These are phyloP conservation scores for Acanthosepion pharaonis DNA, from an alignment of 2,888 invertebrate species.

Conservation along the genomic window DNA sequence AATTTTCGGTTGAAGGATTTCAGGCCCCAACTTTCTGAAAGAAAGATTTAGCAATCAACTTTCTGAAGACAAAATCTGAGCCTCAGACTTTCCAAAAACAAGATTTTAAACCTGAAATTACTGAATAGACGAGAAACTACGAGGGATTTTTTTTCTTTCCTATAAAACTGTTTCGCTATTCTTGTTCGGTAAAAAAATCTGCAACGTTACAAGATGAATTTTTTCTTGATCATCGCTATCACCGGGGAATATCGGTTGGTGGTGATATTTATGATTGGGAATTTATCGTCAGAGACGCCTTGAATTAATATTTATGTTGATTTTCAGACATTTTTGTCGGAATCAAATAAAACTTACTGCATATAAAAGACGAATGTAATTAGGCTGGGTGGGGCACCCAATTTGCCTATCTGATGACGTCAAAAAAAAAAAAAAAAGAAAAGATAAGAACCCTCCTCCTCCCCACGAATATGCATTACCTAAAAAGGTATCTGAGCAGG, in stretches of 20 bases:
- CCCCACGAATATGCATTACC: background rate
- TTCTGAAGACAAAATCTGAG: too few species aligned
- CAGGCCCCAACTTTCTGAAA: too few species aligned
- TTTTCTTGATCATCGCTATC: background rate
- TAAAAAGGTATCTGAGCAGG: too few species aligned
- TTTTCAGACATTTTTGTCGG: background rate
- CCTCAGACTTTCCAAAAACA: too few species aligned
- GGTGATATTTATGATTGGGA: background rate
- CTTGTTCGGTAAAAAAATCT: background rate
- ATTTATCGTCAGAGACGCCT: background rate
- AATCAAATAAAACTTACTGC: background rate
- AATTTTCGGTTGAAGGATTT: too few species aligned
- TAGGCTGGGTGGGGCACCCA: background rate
- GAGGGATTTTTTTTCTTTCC: too few species aligned
- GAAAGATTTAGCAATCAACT: too few species aligned
- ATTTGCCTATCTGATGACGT: background rate
- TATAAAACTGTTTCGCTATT: background rate
- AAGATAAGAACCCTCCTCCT: background rate
- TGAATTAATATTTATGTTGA: background rate
- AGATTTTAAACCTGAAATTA: too few species aligned
- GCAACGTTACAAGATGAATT: background rate
- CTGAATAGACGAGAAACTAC: too few species aligned
- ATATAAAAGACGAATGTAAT: background rate
- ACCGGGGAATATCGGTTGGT: background rate
- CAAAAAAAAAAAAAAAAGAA: background rate